Base-by-base conservation (phyloP, 2,888 invertebrate genomes). In the Rhingia rostrata region DNA sequence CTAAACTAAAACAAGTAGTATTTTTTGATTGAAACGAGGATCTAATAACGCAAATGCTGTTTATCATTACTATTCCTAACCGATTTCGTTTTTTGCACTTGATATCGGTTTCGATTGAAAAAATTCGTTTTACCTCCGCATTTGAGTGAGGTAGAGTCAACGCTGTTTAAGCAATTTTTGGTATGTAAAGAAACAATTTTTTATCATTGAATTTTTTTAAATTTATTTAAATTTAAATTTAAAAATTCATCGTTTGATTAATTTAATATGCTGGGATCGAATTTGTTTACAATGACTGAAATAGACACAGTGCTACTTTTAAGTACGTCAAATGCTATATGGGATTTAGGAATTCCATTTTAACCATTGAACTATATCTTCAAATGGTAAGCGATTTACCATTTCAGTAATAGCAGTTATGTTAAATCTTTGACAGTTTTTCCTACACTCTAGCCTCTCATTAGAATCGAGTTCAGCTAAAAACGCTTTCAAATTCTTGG, bases 41-140 rank as follows among this genome's bases (percentile, higher is more conserved):
- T 35, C 54, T 3, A 43, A 54, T 45, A 51, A 22, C 12, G 30
- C 54, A 67, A 54, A 67, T 54, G 43, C 54, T 67, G 66, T 53
- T 45, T 12, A 67, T 67, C 54, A 67, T 67, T 2, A 54, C 22
- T 33, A 43, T 67, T 53, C 66, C 41, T n/a, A n/a, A n/a, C n/a
- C 66, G 12, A 43, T 67, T 67, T 67, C 66, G n/a, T 30, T 67
- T 67, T 32, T 67, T 67, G 41, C 58, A 58, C 41, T 58, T 58
- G 0, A 58, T 41, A 41, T 58, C 58, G 41, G 58, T 63, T 49
- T 37, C 30, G 37, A 37, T 63, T 7, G 49, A 37, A 49, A 35
- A 63, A 49, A 35, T 37, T 49, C n/a, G n/a, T n/a, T n/a, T n/a
- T n/a, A n/a, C n/a, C n/a, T n/a, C n/a, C n/a, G n/a, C n/a, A n/a